A percentile compares a stretch with the other conserved stretches of the same genome.
phyloP scores from a whole-genome alignment of 2,797 vertebrate genomes.

The Cyclopterus lumpus region DNA sequence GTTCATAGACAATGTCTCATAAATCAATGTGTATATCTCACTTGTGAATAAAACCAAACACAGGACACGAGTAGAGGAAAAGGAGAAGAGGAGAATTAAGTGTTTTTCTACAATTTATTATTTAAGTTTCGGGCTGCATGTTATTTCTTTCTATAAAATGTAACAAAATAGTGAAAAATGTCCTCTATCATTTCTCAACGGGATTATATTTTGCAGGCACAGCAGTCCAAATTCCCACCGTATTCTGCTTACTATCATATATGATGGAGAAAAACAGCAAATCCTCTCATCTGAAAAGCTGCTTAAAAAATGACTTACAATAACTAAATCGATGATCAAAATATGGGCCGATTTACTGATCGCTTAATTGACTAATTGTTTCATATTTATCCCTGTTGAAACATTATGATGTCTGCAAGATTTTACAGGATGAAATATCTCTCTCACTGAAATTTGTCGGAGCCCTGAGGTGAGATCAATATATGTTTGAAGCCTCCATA shows the following conservation, averaged over 20 bases:
- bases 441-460: background rate
- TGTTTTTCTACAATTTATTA: background rate
- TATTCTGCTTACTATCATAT: background rate
- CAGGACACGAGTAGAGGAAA: background rate
- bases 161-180: background rate
- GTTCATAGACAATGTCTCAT: background rate
- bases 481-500: slow-evolving; percentile 2
- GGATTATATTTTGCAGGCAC: background rate
- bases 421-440: background rate
- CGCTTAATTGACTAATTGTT: accelerated
- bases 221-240: background rate
- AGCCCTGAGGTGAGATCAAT: background rate
- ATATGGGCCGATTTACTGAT: background rate
- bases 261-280: background rate
- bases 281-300: background rate
- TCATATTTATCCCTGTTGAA: background rate
- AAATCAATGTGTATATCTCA: background rate
- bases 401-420: background rate
- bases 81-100: background rate
- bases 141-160: background rate
- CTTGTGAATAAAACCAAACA: background rate
- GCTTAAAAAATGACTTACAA: background rate
- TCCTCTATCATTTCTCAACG: background rate
- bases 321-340: background rate
- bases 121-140: background rate